Evolutionary conservation across 1,140 invertebrate species (phyloP).

Genomic region (Sitodiplosis mosellana): DNA sequence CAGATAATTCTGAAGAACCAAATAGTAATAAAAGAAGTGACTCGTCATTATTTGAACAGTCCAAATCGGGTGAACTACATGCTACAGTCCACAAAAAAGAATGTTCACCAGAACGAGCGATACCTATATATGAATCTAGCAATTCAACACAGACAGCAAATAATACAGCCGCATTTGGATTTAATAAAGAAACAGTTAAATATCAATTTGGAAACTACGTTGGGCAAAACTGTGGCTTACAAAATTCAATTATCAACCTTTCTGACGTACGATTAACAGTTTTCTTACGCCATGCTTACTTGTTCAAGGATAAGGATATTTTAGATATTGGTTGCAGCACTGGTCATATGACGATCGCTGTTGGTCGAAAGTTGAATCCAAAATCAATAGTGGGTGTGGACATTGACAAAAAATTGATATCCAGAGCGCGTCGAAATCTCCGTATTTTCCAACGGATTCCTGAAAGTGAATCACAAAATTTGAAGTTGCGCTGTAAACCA

Average conservation of each 20-base stretch:
- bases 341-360: conserved; percentile 74
- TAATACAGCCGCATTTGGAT: neutral
- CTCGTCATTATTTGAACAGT: too few species aligned
- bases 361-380: conserved; percentile 72
- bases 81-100: too few species aligned
- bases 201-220: conserved; percentile 89
- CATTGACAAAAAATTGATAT: conserved; percentile 79
- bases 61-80: too few species aligned
- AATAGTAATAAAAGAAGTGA: neutral
- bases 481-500: neutral
- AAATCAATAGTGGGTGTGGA: conserved; percentile 82
- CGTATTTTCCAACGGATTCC: conserved; percentile 22
- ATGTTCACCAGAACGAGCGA: too few species aligned
- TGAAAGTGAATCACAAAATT: conserved; percentile 6
- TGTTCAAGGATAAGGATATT: conserved; percentile 80
- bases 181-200: conserved; percentile 31
- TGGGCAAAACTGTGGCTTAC: conserved; percentile 89
- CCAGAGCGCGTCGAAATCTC: conserved; percentile 22
- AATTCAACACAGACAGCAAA: too few species aligned
- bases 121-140: too few species aligned
- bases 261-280: conserved; percentile 64
- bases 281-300: conserved; percentile 55
- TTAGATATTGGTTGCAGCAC: conserved; percentile 97
- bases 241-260: conserved; percentile 61
- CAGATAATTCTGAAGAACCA: neutral